Conservation (phyloP, 2,888 invertebrate species). For the Lymantria dispar region DNA sequence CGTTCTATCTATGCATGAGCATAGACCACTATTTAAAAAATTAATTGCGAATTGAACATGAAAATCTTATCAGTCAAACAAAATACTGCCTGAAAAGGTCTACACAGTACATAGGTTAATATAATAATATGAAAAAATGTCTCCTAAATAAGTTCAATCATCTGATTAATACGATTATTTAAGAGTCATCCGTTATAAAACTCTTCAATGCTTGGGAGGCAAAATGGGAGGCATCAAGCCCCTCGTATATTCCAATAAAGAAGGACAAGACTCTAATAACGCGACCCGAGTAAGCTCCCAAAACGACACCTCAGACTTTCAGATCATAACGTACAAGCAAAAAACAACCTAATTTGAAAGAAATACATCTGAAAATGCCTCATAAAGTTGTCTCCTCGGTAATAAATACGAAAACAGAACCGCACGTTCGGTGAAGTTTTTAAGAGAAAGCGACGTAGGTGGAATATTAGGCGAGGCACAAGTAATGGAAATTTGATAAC, state of each 20-base stretch:
- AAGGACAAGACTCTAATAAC: constrained; percentile 73
- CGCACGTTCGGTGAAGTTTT: constrained; percentile 66
- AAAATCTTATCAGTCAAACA: too few species aligned
- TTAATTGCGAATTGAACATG: too few species aligned
- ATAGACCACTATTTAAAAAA: too few species aligned
- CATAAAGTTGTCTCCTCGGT: constrained; percentile 21
- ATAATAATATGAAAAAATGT: too few species aligned
- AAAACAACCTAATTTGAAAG: constrained; percentile 36
- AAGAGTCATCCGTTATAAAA: constrained; percentile 6
- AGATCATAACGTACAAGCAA: constrained; percentile 18
- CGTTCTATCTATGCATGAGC: too few species aligned
- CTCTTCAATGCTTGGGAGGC: constrained; percentile 7
- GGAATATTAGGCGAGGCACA: constrained; percentile 48
- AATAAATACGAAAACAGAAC: constrained; percentile 65
- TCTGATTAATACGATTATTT: constrained; percentile 4
- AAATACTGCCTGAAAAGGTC: too few species aligned
- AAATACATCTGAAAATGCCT: constrained; percentile 27
- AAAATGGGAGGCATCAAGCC: constrained; percentile 33
- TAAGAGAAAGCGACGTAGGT: constrained; percentile 54
- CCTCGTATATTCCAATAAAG: constrained; percentile 73
- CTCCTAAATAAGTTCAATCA: too few species aligned
- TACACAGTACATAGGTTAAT: too few species aligned
- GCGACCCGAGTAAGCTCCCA: constrained; percentile 67
- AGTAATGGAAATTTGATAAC: constrained; percentile 59
- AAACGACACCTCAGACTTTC: constrained; percentile 67